Conservation (phyloP, 2,888 invertebrate species). For the Synergus itoensis region DNA sequence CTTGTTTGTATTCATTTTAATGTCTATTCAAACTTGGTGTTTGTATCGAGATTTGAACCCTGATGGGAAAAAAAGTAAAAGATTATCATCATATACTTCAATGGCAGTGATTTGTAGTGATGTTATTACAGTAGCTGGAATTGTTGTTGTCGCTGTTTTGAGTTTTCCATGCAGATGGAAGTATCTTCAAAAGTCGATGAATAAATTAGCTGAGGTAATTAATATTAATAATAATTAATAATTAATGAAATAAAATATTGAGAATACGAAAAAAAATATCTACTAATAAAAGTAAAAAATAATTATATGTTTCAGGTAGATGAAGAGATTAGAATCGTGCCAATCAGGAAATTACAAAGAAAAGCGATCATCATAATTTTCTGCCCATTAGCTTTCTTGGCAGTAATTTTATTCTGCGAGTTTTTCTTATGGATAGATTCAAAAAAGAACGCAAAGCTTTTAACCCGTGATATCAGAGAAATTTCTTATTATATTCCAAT, state of each 20-base stretch:
- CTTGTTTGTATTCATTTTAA: conserved; percentile 60
- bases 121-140: conserved; percentile 79
- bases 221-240: too few species aligned
- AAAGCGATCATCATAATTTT: conserved; percentile 62
- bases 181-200: conserved; percentile 79
- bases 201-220: conserved; percentile 77
- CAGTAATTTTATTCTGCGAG: conserved; percentile 65
- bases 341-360: conserved; percentile 64
- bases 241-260: background rate
- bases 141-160: conserved; percentile 79
- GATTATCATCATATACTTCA: conserved; percentile 80
- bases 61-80: conserved; percentile 79
- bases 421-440: conserved; percentile 62
- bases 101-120: conserved; percentile 81
- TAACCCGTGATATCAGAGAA: conserved; percentile 63
- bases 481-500: conserved; percentile 80
- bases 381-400: conserved; percentile 60
- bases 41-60: conserved; percentile 80
- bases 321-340: conserved; percentile 60
- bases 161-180: conserved; percentile 80
- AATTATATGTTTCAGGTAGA: conserved; percentile 62
- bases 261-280: too few species aligned
- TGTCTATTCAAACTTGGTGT: conserved; percentile 75
- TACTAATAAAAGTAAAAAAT: too few species aligned
- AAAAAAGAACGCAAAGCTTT: conserved; percentile 53